Base-by-base conservation (phyloP, 1,140 invertebrate species). In the Ridgeia piscesae region DNA sequence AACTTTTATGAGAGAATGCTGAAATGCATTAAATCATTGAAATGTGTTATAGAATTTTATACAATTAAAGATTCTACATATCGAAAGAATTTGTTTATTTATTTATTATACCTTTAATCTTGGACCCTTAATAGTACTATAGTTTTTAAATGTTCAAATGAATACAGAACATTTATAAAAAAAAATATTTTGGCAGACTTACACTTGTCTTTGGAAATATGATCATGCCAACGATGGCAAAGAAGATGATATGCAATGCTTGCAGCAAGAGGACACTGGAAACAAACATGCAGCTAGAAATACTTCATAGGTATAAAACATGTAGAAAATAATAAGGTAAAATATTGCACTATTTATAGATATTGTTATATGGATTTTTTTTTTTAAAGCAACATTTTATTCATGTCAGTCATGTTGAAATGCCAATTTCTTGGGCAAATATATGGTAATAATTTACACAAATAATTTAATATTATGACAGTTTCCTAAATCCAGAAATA, bases 201-300 rank as follows among this genome's bases (percentile, higher is more conserved):
- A 42, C 89, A 34, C 17, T 48, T 35, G 33, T 34, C 17, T 94
- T 94, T 0, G 95, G 95, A 92, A 96, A 96, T 34, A 96, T 89
- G 89, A 96, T 92, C 95, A 96, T 95, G n/a, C 95, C 95, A 93
- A 95, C 94, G 34, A 96, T 91, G 34, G 95, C 94, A 93, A 95
- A 95, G 31, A 96, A 93, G 92, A 94, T 95, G 48, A 96, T 93
- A 92, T 96, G 95, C 91, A 95, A 92, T 21, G 93, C 92, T 92
- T 95, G 94, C 88, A 96, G 92, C n/a, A 95, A 77, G 91, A 95
- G 92, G 17, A 95, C 94, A 93, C 95, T 95, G 94, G 91, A 94
- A 95, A 34, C 14, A 88, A 42, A 34, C 35, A 92, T 34, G 42
- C 34, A 91, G 34, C 42, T 27, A 91, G 27, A 27, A 92, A 88